Evolutionary conservation across 2,797 vertebrate genomes (phyloP).

Genomic region (Balearica regulorum): DNA sequence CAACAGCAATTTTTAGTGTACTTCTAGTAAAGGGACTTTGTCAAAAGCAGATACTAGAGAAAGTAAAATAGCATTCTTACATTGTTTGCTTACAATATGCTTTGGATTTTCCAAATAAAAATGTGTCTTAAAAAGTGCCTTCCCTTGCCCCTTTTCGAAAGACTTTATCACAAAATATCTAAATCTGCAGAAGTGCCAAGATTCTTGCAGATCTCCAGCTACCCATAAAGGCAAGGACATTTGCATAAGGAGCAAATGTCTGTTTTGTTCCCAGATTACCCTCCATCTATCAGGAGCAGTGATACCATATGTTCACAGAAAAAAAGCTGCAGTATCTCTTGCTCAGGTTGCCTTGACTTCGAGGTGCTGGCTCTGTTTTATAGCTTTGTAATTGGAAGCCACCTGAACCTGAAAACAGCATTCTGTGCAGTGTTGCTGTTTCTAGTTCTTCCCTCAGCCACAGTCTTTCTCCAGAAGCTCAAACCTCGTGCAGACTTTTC

Average conservation of each 20-base stretch:
- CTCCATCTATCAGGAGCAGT: slow-evolving; percentile 41
- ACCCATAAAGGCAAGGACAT: slow-evolving; percentile 30
- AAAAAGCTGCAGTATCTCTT: slow-evolving; percentile 30
- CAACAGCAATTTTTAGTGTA: background rate
- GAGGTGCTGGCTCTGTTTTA: background rate
- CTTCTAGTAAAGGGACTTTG: background rate
- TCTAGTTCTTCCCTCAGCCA: background rate
- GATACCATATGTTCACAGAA: slow-evolving; percentile 58
- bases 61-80: background rate
- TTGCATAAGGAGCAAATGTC: slow-evolving; percentile 61
- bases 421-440: background rate
- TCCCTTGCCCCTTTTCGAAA: background rate
- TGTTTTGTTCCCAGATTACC: slow-evolving; percentile 60
- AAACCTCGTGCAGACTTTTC: background rate
- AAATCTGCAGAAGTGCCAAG: background rate
- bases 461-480: background rate
- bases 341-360: slow-evolving; percentile 58
- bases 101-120: background rate
- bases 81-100: background rate
- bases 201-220: slow-evolving; percentile 57
- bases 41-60: background rate
- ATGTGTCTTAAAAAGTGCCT: background rate
- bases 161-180: background rate
- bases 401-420: background rate
- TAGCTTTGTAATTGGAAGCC: slow-evolving; percentile 40